Conservation (phyloP, 1,140 invertebrate genomes). For the Portunus trituberculatus region DNA sequence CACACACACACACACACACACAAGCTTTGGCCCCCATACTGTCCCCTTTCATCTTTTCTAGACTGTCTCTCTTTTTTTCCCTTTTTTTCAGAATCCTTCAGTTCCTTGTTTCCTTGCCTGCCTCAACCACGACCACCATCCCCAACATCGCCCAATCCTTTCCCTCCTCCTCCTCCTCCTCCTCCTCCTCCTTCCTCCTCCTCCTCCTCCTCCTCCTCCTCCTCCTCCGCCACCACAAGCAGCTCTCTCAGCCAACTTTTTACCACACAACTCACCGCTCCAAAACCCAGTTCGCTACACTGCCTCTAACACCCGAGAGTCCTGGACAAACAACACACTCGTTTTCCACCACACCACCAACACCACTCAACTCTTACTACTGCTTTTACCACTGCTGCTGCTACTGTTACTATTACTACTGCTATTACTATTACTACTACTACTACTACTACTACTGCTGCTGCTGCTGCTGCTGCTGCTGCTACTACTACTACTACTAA, state of each 20-base stretch:
- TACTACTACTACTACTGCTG: slow-evolving; percentile 17
- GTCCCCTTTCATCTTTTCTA: background rate
- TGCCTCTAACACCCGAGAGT: background rate
- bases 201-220: too few relatives aligned
- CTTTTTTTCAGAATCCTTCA: background rate
- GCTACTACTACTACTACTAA: background rate
- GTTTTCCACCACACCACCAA: too few relatives aligned
- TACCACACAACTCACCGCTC: background rate
- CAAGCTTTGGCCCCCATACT: background rate
- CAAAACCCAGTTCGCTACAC: background rate
- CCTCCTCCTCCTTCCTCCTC: background rate
- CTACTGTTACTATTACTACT: slow-evolving; percentile 14
- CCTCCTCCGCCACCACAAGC: background rate
- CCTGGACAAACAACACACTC: background rate
- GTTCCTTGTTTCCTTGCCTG: background rate
- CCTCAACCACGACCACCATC: background rate
- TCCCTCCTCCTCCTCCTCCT: background rate
- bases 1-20: background rate
- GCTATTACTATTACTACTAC: slow-evolving; percentile 6
- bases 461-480: background rate
- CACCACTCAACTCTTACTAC: background rate
- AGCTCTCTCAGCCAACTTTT: background rate
- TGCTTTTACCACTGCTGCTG: background rate
- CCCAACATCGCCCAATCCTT: too few relatives aligned
- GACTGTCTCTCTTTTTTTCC: background rate